Evolutionary conservation across 2,113 vertebrate species (phyloP), one percentile per base, ranked within the genome.

Genomic region (Oncorhynchus mykiss): DNA sequence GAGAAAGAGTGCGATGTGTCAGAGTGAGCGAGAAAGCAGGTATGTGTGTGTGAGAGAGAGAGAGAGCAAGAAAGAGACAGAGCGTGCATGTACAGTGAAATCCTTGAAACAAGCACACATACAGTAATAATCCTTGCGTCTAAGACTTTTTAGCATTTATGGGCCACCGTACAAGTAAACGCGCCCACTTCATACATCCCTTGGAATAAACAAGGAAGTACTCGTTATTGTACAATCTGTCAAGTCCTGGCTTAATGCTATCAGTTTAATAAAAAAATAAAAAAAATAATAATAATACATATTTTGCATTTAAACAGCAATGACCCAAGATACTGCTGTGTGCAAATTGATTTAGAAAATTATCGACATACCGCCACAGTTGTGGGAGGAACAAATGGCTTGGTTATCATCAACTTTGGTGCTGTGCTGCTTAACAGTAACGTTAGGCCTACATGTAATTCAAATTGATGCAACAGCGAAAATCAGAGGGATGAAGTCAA

Each of bases 121-220:
- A 54, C 16, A 14, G 16, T 18, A 54, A 54, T 54, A 54, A 0
- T 14, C 12, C 12, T 18, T 54, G 51, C 14, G 12, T 54, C 8
- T 45, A 14, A 18, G 51, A 14, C 51, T 34, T 54, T 62, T 0
- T 80, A 80, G 69, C 72, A 68, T 22, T 0, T 1, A 0, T 0
- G 24, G 71, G 84, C 79, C 66, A 1, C 89, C 90, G 82, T 91
- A 89, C 49, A 13, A 59, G 66, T 14, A 14, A 2, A 29, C 5
- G 48, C 85, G 76, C 86, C 84, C 76, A 67, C 25, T 1, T 45
- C 78, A 67, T 78, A 75, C 79, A 24, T 59, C 57, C 31, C 27
- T 69, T 59, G 4, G 39, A 54, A 2, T 34, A 13, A 73, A 65
- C 59, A 16, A 57, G 74, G 74, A 75, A 75, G 74, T 73, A 5